A percentile compares a stretch with the other conserved stretches of the same genome.
Evolutionary conservation across 2,797 vertebrate species (phyloP).

Genomic region (Xenentodon cancila): DNA sequence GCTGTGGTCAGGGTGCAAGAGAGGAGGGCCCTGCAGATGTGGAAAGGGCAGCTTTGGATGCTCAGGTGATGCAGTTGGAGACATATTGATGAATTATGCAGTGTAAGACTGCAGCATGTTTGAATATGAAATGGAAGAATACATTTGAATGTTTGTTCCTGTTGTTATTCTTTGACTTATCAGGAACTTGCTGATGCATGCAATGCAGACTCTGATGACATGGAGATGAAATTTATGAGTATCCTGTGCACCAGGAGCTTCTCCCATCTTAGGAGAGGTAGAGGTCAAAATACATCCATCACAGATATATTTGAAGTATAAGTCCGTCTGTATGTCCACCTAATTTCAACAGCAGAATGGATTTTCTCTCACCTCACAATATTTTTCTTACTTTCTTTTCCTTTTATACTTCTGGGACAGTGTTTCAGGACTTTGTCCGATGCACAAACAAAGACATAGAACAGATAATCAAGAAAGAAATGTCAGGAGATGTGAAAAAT

Average conservation of each 20-base stretch:
- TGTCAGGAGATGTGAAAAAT: slow-evolving; percentile 92
- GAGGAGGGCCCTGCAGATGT: slow-evolving; percentile 87
- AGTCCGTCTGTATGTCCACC: neutral
- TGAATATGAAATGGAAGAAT: slow-evolving; percentile 1
- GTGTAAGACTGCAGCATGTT: no score
- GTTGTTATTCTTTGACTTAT: slow-evolving; percentile 8
- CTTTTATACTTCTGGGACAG: slow-evolving; percentile 65
- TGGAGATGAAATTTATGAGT: slow-evolving; percentile 94
- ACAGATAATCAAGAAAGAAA: slow-evolving; percentile 94
- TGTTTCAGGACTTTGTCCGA: slow-evolving; percentile 96
- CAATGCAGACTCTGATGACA: slow-evolving; percentile 88
- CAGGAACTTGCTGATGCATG: slow-evolving; percentile 91
- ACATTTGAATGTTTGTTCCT: slow-evolving; percentile 14
- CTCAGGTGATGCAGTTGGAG: slow-evolving; percentile 81
- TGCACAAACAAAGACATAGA: slow-evolving; percentile 95
- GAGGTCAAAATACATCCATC: slow-evolving; percentile 24
- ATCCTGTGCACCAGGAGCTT: slow-evolving; percentile 96
- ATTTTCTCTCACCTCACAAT: neutral
- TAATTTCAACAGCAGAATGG: neutral
- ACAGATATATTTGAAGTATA: neutral
- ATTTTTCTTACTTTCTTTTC: no score
- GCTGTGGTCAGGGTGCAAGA: slow-evolving; percentile 86
- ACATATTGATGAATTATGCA: no score
- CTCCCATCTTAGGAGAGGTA: slow-evolving; percentile 93
- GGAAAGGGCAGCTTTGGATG: slow-evolving; percentile 85